Conservation (phyloP, 30 jellyfish, hydroid and myxozoan species). For the Pseudorhiza aurosa region DNA sequence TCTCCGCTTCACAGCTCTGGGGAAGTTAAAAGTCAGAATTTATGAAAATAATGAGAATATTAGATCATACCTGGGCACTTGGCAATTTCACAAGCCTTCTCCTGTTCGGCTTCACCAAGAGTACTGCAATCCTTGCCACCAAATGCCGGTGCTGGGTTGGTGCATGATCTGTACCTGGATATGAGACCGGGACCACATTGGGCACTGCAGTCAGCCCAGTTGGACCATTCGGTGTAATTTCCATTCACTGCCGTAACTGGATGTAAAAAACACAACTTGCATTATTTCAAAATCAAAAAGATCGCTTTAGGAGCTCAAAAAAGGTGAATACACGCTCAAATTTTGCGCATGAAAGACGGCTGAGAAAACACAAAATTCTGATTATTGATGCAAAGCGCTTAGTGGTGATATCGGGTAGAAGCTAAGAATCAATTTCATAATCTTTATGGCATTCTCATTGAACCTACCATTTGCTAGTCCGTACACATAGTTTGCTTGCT, state of each 20-base stretch:
- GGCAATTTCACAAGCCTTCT: conserved; percentile 43
- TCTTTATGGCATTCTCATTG: too few species aligned
- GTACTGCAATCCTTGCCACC: conserved; percentile 87
- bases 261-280: conserved; percentile 2
- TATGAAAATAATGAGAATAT: too few species aligned
- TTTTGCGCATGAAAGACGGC: too few species aligned
- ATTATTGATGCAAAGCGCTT: too few species aligned
- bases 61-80: conserved; percentile 73
- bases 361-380: too few species aligned
- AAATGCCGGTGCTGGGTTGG: conserved; percentile 88
- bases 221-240: conserved; percentile 84
- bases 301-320: too few species aligned
- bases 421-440: too few species aligned
- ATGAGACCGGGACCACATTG: conserved; percentile 81
- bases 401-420: too few species aligned
- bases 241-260: conserved; percentile 73
- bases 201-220: conserved; percentile 76
- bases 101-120: conserved; percentile 78
- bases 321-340: too few species aligned
- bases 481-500: conserved; percentile 87
- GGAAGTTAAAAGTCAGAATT: too few species aligned
- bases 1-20: too few species aligned
- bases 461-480: conserved; percentile 83
- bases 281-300: too few species aligned
- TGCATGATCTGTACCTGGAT: conserved; percentile 80